phyloP scores from a whole-genome alignment of 2,113 vertebrate genomes.

The Emydocephalus ijimae region DNA sequence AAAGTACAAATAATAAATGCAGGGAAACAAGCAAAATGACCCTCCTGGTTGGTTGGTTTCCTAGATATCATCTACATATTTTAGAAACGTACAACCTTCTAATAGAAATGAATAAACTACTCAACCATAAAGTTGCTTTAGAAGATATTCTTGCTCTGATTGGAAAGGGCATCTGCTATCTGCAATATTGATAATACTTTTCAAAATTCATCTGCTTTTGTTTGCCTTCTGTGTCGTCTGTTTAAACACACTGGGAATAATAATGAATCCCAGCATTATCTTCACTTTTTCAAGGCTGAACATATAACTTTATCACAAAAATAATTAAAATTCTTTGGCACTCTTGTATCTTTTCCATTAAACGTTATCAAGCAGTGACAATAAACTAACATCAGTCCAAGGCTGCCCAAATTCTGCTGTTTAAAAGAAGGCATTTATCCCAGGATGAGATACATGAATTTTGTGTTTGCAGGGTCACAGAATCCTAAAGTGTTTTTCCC shows the following conservation, averaged over 20 bases:
- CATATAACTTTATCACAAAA: conserved; percentile 99
- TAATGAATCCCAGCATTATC: conserved; percentile 99
- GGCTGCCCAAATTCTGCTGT: conserved; percentile 84
- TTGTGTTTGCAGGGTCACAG: conserved; percentile 77
- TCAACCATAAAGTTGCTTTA: conserved; percentile 98
- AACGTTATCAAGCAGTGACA: conserved; percentile 96
- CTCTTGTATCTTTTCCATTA: conserved; percentile 98
- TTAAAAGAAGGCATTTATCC: conserved; percentile 77
- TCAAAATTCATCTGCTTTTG: conserved; percentile 99
- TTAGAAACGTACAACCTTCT: conserved; percentile 94
- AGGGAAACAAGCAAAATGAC: conserved; percentile 83
- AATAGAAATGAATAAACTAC: conserved; percentile 99
- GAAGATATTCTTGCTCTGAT: conserved; percentile 98
- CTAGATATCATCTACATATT: conserved; percentile 86
- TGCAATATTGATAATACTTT: conserved; percentile 99
- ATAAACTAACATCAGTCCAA: conserved; percentile 90
- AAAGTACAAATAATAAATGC: conserved; percentile 81
- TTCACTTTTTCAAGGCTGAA: conserved; percentile 98
- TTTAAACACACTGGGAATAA: conserved; percentile 99
- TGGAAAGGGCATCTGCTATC: conserved; percentile 99
- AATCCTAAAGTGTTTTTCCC: conserved; percentile 69
- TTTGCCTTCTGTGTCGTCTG: conserved; percentile 99
- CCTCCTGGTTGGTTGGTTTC: conserved; percentile 80
- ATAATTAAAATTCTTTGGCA: conserved; percentile 99
- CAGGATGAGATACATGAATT: conserved; percentile 77